These are phyloP conservation scores for Larimichthys crocea DNA, from an alignment of 2,113 vertebrate species.

Conservation along the genomic window DNA sequence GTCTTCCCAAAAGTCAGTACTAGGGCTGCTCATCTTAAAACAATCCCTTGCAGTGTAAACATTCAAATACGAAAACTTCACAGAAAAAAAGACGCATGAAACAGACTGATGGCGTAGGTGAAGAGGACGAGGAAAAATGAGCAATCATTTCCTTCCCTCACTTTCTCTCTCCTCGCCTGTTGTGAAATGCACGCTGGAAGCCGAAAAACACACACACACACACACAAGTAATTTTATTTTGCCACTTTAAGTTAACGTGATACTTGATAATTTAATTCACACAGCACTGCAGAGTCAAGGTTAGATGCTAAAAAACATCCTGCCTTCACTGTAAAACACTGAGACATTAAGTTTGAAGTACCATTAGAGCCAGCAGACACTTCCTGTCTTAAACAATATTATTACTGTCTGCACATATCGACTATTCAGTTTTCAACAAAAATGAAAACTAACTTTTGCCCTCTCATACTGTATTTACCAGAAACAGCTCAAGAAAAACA, in stretches of 20 bases:
- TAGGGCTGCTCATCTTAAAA: not conserved
- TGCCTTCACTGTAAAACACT: not conserved
- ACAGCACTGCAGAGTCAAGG: not conserved
- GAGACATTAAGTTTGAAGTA: not conserved
- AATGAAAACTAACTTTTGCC: not conserved
- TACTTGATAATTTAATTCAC: constrained; percentile 12
- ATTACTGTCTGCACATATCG: not conserved
- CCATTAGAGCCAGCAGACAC: not conserved
- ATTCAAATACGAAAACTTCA: constrained; percentile 2
- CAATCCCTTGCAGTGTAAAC: not conserved
- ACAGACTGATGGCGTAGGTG: not conserved
- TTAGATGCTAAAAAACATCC: not conserved
- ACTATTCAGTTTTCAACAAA: not conserved
- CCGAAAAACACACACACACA: not conserved
- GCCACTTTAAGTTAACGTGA: constrained; percentile 5
- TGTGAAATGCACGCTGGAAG: not conserved
- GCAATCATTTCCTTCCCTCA: constrained; percentile 5
- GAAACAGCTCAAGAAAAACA: not conserved
- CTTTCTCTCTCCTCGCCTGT: not conserved
- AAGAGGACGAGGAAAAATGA: constrained; percentile 9
- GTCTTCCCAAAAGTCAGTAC: constrained; percentile 9
- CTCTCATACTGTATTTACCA: not conserved
- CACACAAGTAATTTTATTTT: not conserved
- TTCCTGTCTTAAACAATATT: not conserved
- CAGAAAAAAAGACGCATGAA: constrained; percentile 2